Percentiles rank a stretch among this genome's conserved stretches.
These are phyloP conservation scores for Galagoides demidoff DNA, from an alignment of 2,797 vertebrate species.

Conservation along the genomic window DNA sequence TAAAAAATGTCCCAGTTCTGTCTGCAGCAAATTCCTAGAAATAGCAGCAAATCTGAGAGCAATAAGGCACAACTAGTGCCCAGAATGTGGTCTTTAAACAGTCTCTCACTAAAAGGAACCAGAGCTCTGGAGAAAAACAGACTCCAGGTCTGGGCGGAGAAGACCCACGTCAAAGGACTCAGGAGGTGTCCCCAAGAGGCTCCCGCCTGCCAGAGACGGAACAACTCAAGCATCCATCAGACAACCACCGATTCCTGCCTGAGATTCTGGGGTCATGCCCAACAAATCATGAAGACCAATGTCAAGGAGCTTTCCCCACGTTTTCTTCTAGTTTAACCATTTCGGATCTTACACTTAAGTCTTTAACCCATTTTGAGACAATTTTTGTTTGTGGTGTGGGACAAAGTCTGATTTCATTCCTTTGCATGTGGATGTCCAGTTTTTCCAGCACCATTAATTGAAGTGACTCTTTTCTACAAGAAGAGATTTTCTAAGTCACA, in stretches of 20 bases:
- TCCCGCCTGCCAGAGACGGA: background rate
- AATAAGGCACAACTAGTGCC: background rate
- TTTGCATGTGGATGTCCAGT: background rate
- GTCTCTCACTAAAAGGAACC: background rate
- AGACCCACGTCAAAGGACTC: background rate
- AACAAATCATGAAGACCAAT: background rate
- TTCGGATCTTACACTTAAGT: background rate
- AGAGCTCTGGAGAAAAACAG: background rate
- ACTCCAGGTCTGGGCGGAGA: background rate
- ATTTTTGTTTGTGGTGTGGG: background rate
- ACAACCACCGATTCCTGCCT: background rate
- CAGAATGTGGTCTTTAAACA: background rate
- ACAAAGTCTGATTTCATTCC: background rate
- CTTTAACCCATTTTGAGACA: background rate
- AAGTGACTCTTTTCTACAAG: background rate
- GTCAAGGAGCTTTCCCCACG: background rate
- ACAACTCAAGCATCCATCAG: background rate
- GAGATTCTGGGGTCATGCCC: background rate
- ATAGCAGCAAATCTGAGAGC: background rate
- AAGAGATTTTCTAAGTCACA: background rate
- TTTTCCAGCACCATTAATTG: background rate
- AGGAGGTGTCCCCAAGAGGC: background rate
- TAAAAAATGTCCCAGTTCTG: background rate
- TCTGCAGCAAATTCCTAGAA: background rate
- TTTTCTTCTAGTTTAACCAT: background rate